Percentiles rank a stretch among this genome's conserved stretches.
Conservation (phyloP, 2,113 vertebrate genomes). For the Anguilla rostrata region DNA sequence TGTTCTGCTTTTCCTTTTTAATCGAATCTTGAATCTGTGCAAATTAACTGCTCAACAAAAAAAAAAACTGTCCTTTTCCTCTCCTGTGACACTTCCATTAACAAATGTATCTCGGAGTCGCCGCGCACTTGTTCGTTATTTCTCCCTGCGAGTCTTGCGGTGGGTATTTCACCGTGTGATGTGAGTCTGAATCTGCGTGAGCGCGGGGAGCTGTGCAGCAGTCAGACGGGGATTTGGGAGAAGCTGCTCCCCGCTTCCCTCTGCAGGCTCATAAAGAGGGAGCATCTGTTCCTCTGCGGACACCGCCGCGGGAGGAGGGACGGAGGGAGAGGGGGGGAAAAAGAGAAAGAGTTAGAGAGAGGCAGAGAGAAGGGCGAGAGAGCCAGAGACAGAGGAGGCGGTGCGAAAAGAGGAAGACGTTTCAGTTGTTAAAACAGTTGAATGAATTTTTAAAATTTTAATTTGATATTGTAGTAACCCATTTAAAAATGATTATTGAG, state of each 20-base stretch:
- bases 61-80: not conserved
- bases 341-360: not conserved
- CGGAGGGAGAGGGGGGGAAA: not conserved
- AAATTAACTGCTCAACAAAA: not conserved
- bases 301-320: not conserved
- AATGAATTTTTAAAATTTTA: too few relatives aligned
- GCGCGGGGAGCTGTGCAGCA: not conserved
- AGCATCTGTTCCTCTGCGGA: slow-evolving; percentile 43
- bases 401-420: not conserved
- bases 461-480: too few relatives aligned
- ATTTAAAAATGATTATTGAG: too few relatives aligned
- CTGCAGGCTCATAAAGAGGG: not conserved
- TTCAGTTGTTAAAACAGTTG: too few relatives aligned
- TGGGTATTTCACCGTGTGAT: not conserved
- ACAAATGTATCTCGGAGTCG: not conserved
- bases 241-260: not conserved
- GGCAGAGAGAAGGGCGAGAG: slow-evolving; percentile 9
- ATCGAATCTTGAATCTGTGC: not conserved
- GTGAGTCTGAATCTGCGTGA: not conserved
- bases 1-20: not conserved
- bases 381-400: not conserved
- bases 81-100: not conserved
- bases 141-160: not conserved
- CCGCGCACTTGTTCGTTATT: not conserved
- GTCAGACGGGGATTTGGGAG: not conserved